Conservation (phyloP, 2,113 vertebrate species). For the Alethe diademata region DNA sequence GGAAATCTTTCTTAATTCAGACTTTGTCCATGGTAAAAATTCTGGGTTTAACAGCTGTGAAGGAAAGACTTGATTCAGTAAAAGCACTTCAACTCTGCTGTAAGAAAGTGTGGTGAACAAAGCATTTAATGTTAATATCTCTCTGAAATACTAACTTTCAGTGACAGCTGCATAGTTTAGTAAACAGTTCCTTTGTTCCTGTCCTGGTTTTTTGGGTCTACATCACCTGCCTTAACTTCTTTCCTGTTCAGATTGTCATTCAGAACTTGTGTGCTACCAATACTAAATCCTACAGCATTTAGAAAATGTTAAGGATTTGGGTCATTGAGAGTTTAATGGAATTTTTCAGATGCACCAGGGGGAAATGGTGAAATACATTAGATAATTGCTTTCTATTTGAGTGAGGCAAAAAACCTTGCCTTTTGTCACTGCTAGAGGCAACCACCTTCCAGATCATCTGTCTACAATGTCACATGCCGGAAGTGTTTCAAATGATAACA, state of each 20-base stretch:
- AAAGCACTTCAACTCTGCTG: fast-evolving
- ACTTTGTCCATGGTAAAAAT: background rate
- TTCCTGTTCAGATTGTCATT: background rate
- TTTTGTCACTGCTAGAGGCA: background rate
- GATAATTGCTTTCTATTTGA: background rate
- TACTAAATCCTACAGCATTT: background rate
- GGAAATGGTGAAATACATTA: background rate
- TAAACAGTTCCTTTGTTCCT: background rate
- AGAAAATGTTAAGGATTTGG: background rate
- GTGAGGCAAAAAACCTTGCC: background rate
- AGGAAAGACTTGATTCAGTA: background rate
- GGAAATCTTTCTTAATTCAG: background rate
- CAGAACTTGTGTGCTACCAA: background rate
- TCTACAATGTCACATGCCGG: background rate
- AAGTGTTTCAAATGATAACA: background rate
- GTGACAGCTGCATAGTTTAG: background rate
- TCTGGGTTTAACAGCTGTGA: background rate
- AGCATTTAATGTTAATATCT: background rate
- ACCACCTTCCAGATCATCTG: background rate
- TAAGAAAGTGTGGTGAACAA: background rate
- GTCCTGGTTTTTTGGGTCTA: background rate
- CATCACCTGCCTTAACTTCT: background rate
- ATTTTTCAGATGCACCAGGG: background rate
- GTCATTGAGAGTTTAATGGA: background rate
- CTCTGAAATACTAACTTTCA: background rate